Percentiles rank a stretch among this genome's conserved stretches.
phyloP scores from a whole-genome alignment of 1,140 invertebrate genomes.

The Camponotus vicinus region DNA sequence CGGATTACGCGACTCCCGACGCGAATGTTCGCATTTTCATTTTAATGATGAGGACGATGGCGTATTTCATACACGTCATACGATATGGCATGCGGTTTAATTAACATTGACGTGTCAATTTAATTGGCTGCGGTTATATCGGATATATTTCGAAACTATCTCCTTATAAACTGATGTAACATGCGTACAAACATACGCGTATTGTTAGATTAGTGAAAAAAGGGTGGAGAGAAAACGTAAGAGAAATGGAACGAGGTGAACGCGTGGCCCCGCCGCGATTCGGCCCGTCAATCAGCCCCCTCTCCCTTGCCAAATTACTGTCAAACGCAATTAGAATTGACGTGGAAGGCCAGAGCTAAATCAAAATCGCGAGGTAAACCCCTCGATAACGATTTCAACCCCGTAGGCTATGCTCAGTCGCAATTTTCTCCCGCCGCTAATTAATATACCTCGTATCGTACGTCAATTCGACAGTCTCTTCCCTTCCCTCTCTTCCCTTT shows the following conservation, averaged over 20 bases:
- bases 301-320: conserved; percentile 73
- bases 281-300: conserved; percentile 71
- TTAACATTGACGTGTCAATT: conserved; percentile 57
- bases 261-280: conserved; percentile 37
- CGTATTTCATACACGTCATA: conserved; percentile 41
- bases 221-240: conserved; percentile 4
- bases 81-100: conserved; percentile 39
- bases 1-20: conserved; percentile 7
- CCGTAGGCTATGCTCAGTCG: conserved; percentile 66
- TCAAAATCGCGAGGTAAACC: conserved; percentile 72
- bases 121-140: conserved; percentile 49
- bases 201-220: conserved; percentile 38
- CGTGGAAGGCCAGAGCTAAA: conserved; percentile 67
- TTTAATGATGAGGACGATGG: conserved; percentile 18
- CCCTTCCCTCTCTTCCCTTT: background rate
- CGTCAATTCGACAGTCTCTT: conserved; percentile 64
- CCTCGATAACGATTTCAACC: conserved; percentile 75
- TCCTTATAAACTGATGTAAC: background rate
- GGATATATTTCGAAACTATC: conserved; percentile 1
- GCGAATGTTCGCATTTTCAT: conserved; percentile 26
- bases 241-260: conserved; percentile 35
- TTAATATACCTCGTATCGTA: conserved; percentile 76
- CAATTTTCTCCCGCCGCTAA: conserved; percentile 78
- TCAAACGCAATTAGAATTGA: conserved; percentile 78
- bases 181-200: background rate